Conservation (phyloP, 2,113 vertebrate genomes). For the Ciconia stormi region DNA sequence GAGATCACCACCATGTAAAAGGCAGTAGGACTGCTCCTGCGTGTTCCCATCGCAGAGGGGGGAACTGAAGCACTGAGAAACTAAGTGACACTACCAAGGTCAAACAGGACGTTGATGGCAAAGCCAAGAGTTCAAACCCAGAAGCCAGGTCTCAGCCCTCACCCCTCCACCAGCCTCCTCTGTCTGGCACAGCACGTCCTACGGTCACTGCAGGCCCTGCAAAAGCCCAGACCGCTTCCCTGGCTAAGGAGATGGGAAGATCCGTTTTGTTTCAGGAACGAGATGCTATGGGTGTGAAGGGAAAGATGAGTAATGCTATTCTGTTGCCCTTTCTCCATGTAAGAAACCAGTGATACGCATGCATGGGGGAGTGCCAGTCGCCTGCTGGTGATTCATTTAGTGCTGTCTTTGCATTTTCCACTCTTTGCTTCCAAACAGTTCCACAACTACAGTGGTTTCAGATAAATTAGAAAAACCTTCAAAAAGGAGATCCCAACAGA, state of each 20-base stretch:
- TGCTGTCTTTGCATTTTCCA: neutral
- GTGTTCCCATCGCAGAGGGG: accelerated
- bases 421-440: neutral
- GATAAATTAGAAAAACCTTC: neutral
- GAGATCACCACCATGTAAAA: neutral
- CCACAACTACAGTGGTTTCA: neutral
- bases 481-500: neutral
- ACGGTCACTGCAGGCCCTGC: neutral
- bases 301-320: neutral
- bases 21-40: neutral
- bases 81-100: neutral
- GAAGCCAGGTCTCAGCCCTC: neutral
- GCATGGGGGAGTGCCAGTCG: too few species aligned
- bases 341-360: neutral
- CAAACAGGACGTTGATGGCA: neutral
- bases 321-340: neutral
- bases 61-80: neutral
- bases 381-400: neutral
- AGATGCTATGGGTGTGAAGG: neutral
- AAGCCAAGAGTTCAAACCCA: neutral
- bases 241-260: neutral
- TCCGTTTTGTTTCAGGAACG: neutral
- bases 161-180: too few species aligned
- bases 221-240: neutral
- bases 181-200: accelerated